Conservation (phyloP, 2,888 invertebrate species). For the Oscheius myriophilus region DNA sequence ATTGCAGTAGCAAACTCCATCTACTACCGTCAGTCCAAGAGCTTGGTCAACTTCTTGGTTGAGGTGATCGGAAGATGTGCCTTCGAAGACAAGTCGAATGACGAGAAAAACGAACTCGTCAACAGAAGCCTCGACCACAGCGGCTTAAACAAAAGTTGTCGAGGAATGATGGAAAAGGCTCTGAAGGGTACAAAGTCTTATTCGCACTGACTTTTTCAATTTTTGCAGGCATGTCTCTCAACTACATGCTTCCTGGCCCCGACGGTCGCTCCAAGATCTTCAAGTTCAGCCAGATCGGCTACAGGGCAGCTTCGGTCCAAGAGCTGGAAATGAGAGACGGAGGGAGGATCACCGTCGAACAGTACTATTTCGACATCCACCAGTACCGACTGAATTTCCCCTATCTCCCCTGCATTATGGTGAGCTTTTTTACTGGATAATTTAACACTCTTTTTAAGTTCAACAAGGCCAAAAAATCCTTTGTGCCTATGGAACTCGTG, state of each 20-base stretch:
- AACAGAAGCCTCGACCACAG: neutral
- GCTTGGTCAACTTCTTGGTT: slow-evolving; percentile 5
- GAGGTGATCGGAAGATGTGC: slow-evolving; percentile 11
- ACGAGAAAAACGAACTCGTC: no score
- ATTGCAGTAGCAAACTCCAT: slow-evolving; percentile 16
- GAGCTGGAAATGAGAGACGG: neutral
- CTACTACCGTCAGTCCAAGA: neutral
- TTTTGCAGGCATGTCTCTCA: neutral
- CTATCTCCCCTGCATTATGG: slow-evolving; percentile 10
- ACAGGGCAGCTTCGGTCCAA: neutral
- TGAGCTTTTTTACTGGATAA: neutral
- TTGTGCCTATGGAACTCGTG: slow-evolving; percentile 17
- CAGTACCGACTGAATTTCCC: neutral
- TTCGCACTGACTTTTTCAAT: neutral
- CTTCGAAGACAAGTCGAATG: neutral
- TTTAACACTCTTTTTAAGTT: neutral
- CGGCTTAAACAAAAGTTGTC: neutral
- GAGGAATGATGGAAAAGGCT: slow-evolving; percentile 5
- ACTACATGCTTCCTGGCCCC: slow-evolving; percentile 1
- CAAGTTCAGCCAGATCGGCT: slow-evolving; percentile 3
- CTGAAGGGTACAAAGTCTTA: slow-evolving; percentile 3
- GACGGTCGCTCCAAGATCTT: neutral
- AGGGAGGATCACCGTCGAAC: neutral
- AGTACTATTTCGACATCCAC: slow-evolving; percentile 10
- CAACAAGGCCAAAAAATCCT: slow-evolving; percentile 21